Evolutionary conservation across 2,113 vertebrate genomes (phyloP).

Genomic region (Echinops telfairi): DNA sequence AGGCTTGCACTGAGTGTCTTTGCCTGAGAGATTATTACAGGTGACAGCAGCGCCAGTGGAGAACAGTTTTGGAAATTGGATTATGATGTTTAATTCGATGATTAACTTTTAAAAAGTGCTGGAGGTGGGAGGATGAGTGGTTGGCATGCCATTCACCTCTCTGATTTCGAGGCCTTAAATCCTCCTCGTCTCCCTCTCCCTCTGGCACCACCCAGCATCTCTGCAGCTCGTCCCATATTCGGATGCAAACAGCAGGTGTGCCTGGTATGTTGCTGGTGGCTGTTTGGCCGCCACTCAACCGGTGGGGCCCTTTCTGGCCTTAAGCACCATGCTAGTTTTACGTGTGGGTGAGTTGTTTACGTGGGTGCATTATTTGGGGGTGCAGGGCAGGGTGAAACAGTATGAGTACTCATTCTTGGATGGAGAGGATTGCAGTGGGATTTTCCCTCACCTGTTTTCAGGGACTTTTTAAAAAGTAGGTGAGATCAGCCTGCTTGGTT

Average conservation of each 20-base stretch:
- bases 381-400: background rate
- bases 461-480: conserved; percentile 25
- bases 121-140: conserved; percentile 68
- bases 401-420: background rate
- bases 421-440: background rate
- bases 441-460: background rate
- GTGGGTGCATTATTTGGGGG: background rate
- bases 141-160: conserved; percentile 11
- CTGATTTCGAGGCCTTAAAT: conserved; percentile 9
- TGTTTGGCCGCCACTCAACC: too few relatives aligned
- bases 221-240: background rate
- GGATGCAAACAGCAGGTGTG: background rate
- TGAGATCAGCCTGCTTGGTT: background rate
- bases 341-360: background rate
- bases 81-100: conserved; percentile 68
- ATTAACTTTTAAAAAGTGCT: conserved; percentile 69
- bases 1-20: conserved; percentile 19
- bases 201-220: background rate
- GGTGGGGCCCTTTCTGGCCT: too few relatives aligned
- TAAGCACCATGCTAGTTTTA: background rate
- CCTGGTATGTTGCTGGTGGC: too few relatives aligned
- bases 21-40: conserved; percentile 45
- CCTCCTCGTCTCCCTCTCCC: background rate
- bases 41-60: conserved; percentile 67
- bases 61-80: conserved; percentile 79